Conservation (phyloP, 2,113 vertebrate genomes). For the Toxostoma redivivum region DNA sequence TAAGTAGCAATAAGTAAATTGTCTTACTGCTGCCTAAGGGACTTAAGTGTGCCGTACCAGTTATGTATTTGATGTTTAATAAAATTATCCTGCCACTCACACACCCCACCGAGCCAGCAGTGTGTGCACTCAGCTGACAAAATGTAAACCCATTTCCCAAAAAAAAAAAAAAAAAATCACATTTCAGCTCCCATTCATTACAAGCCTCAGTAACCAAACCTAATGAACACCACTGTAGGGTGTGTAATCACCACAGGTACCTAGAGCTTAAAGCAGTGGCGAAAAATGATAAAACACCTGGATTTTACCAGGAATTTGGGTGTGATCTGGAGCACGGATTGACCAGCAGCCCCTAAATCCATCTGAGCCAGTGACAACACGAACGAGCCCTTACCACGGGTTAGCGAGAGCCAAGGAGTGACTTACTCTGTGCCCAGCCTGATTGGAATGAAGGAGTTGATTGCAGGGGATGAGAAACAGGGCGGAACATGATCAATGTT, state of each 20-base stretch:
- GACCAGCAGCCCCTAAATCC: not conserved
- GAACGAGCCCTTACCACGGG: slow-evolving; percentile 54
- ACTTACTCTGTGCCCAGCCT: slow-evolving; percentile 99
- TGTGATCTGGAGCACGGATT: not conserved
- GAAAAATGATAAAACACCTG: fast-evolving
- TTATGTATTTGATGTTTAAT: not conserved
- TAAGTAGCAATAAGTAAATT: not conserved
- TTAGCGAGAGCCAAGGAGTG: slow-evolving; percentile 72
- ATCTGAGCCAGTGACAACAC: not conserved
- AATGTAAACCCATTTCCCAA: not conserved
- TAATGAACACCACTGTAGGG: fast-evolving
- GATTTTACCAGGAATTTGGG: not conserved
- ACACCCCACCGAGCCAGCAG: not conserved
- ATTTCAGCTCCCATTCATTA: not conserved
- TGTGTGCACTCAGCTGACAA: not conserved
- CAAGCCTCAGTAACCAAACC: not conserved
- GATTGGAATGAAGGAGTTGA: slow-evolving; percentile 85
- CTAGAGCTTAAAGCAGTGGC: fast-evolving
- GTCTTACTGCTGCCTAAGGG: not conserved
- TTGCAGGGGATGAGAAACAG: slow-evolving; percentile 78
- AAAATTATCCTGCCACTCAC: not conserved
- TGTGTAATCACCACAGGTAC: not conserved
- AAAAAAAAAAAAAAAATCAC: too few relatives aligned
- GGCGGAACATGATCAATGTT: slow-evolving; percentile 79
- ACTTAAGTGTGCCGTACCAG: not conserved